phyloP scores from a whole-genome alignment of 1,140 invertebrate genomes.

The Macrotrachela quadricornifera region DNA sequence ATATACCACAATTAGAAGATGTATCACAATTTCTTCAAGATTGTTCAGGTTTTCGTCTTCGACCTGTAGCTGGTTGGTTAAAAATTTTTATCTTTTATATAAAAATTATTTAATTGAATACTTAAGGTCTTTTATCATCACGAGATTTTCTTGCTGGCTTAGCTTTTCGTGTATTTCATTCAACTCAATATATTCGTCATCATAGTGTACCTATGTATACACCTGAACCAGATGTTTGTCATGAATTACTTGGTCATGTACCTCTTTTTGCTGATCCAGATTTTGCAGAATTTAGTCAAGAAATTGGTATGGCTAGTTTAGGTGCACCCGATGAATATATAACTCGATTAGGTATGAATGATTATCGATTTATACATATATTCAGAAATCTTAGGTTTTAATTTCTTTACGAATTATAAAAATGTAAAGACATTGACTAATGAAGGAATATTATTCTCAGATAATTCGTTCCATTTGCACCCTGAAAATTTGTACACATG shows the following conservation, averaged over 20 bases:
- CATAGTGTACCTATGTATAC: slow-evolving; percentile 80
- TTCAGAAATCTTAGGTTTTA: too few species aligned
- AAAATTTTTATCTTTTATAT: too few species aligned
- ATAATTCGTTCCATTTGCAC: too few species aligned
- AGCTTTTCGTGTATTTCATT: slow-evolving; percentile 93
- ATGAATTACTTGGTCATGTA: slow-evolving; percentile 84
- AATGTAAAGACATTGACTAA: too few species aligned
- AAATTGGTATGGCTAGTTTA: slow-evolving; percentile 70
- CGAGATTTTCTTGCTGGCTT: slow-evolving; percentile 88
- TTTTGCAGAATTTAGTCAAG: slow-evolving; percentile 94
- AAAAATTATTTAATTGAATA: too few species aligned
- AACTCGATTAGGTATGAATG: slow-evolving; percentile 19
- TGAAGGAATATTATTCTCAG: too few species aligned
- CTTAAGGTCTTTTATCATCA: slow-evolving; percentile 50
- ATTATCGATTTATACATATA: too few species aligned
- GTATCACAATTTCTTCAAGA: slow-evolving; percentile 57
- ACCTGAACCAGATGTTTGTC: slow-evolving; percentile 89
- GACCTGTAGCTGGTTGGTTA: slow-evolving; percentile 66
- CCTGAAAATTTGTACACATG: too few species aligned
- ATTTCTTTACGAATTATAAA: too few species aligned
- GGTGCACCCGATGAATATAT: slow-evolving; percentile 91
- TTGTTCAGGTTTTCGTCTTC: slow-evolving; percentile 78
- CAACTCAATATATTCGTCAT: slow-evolving; percentile 94
- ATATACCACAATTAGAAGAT: slow-evolving; percentile 90
- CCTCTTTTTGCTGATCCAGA: slow-evolving; percentile 84